phyloP scores from a whole-genome alignment of 2,113 vertebrate species.

The Scopus umbretta region DNA sequence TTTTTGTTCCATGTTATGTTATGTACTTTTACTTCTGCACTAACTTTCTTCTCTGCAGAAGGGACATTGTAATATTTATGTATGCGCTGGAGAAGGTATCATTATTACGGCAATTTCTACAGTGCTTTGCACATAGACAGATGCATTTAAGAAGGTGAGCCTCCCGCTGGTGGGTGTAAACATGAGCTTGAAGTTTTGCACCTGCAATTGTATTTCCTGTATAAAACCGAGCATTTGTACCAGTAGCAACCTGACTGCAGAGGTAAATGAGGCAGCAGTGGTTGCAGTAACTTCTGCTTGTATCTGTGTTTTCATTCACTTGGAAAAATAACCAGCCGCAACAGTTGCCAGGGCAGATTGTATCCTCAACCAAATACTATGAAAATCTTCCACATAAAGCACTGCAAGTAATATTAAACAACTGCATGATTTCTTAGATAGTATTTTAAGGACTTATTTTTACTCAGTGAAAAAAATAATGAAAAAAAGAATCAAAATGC shows the following conservation, averaged over 20 bases:
- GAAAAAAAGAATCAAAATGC: not conserved
- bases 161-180: conserved; percentile 39
- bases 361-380: not conserved
- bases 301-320: conserved; percentile 2
- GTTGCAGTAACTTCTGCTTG: not conserved
- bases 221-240: not conserved
- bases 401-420: not conserved
- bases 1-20: not conserved
- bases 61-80: conserved; percentile 1
- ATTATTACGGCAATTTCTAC: conserved; percentile 22
- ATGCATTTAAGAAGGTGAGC: conserved; percentile 15
- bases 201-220: conserved; percentile 27
- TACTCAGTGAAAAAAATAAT: not conserved
- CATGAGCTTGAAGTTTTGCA: conserved; percentile 40
- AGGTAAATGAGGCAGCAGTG: conserved; percentile 19
- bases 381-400: not conserved
- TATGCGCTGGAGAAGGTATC: not conserved
- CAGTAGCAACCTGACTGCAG: not conserved
- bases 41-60: conserved; percentile 1
- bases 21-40: not conserved
- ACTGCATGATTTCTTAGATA: not conserved
- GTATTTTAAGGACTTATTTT: not conserved
- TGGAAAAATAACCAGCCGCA: conserved; percentile 22
- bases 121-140: conserved; percentile 56
- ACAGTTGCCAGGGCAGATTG: not conserved